Base-by-base conservation (phyloP, 1,140 invertebrate genomes). In the Euura lappo region DNA sequence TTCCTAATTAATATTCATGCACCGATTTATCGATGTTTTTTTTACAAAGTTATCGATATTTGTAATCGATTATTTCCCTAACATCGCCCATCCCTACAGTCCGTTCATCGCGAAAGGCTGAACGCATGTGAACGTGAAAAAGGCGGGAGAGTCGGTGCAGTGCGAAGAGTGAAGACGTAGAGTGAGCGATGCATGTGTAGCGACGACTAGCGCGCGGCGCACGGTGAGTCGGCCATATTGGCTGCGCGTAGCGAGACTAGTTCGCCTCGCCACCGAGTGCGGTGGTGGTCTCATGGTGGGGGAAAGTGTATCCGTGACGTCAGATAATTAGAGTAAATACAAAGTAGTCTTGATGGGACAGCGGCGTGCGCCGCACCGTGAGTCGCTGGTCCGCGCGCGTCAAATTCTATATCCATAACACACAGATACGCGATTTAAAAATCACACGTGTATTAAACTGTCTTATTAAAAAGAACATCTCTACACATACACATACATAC, bases 251-350 rank as follows among this genome's bases (percentile, higher is more conserved):
- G 68, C 72, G 11, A 7, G 13, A 60, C 46, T 8, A 8, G 6
- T 60, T 5, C 80, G 79, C 79, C 75, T 44, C 7, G 8, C 11
- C 43, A 65, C 47, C 73, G 75, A 65, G 46, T 44, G 76, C 28
- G 71, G 60, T 51, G 78, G 77, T 65, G 72, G 79, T 44, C 10
- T 44, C n/a, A 46, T 78, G 78, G 84, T 81, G 83, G 83, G 84
- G 83, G 76, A 73, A 80, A 87, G 86, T 89, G 88, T 90, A 90
- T 89, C 86, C 85, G 90, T 92, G 91, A 92, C 91, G 91, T 92
- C 91, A 92, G 87, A 90, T 92, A 92, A 92, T 92, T 92, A 92
- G 90, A 92, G 91, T 92, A 92, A 92, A 92, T 92, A 92, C 91
- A 92, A 92, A 92, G 90, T 92, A 91, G 90, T 91, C 89, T 87